Base-by-base conservation (phyloP, 2,797 vertebrate genomes). In the Sus cebifrons region DNA sequence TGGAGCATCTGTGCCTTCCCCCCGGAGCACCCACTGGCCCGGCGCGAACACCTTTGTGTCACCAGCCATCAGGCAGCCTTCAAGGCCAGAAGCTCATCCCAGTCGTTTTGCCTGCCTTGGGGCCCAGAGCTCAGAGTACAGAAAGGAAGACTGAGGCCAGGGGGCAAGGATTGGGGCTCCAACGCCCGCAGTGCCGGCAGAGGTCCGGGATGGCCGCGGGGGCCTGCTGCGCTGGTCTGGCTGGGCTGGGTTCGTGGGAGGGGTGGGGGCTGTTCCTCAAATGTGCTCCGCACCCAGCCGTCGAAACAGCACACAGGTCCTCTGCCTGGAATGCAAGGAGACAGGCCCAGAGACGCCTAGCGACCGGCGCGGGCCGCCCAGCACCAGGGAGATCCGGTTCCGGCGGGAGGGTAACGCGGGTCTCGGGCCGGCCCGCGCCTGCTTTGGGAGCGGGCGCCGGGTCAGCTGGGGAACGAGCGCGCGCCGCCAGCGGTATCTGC, bases 401-500 rank as follows among this genome's bases (percentile, higher is more conserved):
- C 84, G 65, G 83, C 74, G 75, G 56, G 93, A 82, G 58, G 88
- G 71, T 73, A 93, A 97, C 93, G 79, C 93, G 20, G 73, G 60
- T 36, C 58, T 56, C 36, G 29, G 7, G 71, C 32, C 96, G 91
- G 96, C 88, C 95, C 92, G 97, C 98, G 98, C 92, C 97, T 92
- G 98, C 98, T 98, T 98, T 98, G 98, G 98, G 98, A 98, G 97
- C 98, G 97, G 98, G 98, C 97, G 97, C 98, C 99, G 98, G 98
- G 99, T 99, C 99, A 99, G 99, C 99, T 99, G 99, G 99, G 99
- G 99, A 98, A 98, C 93, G 3, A 9, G 13, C 16, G 73, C 67
- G 8, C 99, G 98, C 99, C 98, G 99, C 99, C 99, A 99, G 99
- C 99, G 99, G 99, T 99, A 99, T 99, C 97, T 99, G 98, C 98